A percentile compares a stretch with the other conserved stretches of the same genome.
Evolutionary conservation across 2,113 vertebrate species (phyloP).

Genomic region (Hypocryptadius cinnamomeus): DNA sequence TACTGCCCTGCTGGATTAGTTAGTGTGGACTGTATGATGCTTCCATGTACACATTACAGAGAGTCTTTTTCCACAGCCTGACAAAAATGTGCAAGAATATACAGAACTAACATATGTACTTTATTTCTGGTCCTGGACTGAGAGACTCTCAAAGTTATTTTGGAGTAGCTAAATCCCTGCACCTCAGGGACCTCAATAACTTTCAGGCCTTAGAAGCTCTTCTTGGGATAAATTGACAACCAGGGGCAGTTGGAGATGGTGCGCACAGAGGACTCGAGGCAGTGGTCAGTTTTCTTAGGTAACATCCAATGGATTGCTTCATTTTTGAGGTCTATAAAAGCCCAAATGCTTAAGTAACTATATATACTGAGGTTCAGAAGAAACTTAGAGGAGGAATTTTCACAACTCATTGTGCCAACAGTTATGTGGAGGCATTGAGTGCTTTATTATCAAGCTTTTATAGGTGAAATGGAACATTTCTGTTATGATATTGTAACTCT

Average conservation of each 20-base stretch:
- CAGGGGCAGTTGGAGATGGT: not conserved
- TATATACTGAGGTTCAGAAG: not conserved
- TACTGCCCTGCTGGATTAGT: not conserved
- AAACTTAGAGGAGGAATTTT: not conserved
- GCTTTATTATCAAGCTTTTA: not conserved
- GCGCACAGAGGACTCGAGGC: not conserved
- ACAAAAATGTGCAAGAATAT: not conserved
- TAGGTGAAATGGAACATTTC: not conserved
- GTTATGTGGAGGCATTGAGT: not conserved
- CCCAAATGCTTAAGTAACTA: not conserved
- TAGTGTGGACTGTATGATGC: not conserved
- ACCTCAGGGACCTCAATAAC: not conserved
- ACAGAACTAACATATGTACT: not conserved
- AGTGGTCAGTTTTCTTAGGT: not conserved
- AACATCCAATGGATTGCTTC: not conserved
- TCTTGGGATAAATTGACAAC: not conserved
- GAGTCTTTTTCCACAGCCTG: not conserved
- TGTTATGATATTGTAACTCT: not conserved
- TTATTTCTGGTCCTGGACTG: not conserved
- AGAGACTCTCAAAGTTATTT: not conserved
- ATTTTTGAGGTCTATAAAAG: not conserved
- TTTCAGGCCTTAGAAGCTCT: not conserved
- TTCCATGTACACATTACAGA: fast-evolving
- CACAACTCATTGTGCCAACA: not conserved
- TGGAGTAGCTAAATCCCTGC: not conserved